Conservation (phyloP, 2,797 vertebrate genomes). For the Salmo trutta region DNA sequence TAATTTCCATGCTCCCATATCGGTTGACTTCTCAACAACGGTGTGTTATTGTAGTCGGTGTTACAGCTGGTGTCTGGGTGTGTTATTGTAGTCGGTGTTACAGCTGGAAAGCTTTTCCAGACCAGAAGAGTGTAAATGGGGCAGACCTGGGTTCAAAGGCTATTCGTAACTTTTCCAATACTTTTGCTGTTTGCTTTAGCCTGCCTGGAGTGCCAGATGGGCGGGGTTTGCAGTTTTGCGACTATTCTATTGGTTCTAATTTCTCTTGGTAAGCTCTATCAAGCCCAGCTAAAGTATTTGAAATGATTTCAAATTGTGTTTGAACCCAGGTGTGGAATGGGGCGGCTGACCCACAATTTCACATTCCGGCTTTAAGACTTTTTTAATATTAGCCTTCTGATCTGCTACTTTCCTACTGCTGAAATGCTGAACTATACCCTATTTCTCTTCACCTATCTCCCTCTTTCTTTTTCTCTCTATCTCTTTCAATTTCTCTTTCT, state of each 20-base stretch:
- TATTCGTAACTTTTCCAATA: no score
- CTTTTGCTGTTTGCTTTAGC: no score
- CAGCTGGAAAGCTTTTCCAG: constrained; percentile 67
- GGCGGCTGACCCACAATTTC: constrained; percentile 58
- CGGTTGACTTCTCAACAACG: constrained; percentile 43
- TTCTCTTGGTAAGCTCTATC: no score
- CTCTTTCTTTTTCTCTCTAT: not conserved
- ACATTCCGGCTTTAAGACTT: constrained; percentile 65
- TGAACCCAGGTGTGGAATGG: no score
- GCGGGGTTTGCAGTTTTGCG: no score
- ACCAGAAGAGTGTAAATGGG: constrained; percentile 60
- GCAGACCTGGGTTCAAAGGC: not conserved
- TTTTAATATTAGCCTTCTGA: constrained; percentile 60
- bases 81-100: constrained; percentile 49
- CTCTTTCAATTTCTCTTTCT: not conserved
- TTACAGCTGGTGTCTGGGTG: constrained; percentile 58
- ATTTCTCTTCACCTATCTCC: not conserved
- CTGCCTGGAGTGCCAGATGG: no score
- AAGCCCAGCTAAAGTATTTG: no score
- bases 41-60: constrained; percentile 52
- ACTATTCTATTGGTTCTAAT: no score
- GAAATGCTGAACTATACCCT: not conserved
- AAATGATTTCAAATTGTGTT: no score
- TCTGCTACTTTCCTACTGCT: constrained; percentile 18
- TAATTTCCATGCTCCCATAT: constrained; percentile 61